These are phyloP conservation scores for Cryptops parisi DNA, from an alignment of 2,888 invertebrate genomes.

Conservation along the genomic window DNA sequence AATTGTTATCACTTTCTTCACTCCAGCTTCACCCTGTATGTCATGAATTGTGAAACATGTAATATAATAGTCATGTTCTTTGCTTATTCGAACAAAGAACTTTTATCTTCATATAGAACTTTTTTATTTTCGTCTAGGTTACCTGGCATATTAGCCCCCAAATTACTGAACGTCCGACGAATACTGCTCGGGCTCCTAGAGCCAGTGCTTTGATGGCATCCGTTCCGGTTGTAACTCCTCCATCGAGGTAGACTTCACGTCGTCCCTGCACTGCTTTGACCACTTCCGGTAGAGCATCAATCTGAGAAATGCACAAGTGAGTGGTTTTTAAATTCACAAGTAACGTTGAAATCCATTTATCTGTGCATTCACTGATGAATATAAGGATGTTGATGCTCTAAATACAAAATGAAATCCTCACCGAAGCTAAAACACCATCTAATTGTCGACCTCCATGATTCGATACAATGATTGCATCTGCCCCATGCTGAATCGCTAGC, in stretches of 20 bases:
- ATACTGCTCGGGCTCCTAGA: slow-evolving; percentile 61
- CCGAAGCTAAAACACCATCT: slow-evolving; percentile 65
- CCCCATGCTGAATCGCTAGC: slow-evolving; percentile 55
- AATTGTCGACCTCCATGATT: slow-evolving; percentile 89
- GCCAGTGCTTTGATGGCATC: slow-evolving; percentile 84
- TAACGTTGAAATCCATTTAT: too few relatives aligned
- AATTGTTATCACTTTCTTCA: slow-evolving; percentile 52
- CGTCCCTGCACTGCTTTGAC: slow-evolving; percentile 50
- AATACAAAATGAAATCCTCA: too few relatives aligned
- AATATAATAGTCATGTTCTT: not conserved
- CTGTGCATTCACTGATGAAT: too few relatives aligned
- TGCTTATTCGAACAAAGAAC: not conserved
- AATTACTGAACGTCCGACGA: slow-evolving; percentile 68
- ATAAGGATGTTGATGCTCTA: too few relatives aligned
- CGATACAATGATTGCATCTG: slow-evolving; percentile 68
- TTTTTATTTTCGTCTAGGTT: not conserved
- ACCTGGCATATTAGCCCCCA: slow-evolving; percentile 61
- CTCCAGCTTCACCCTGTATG: slow-evolving; percentile 64
- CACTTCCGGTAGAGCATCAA: slow-evolving; percentile 49
- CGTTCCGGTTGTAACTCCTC: slow-evolving; percentile 66
- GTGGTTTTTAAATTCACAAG: too few relatives aligned
- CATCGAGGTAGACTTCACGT: slow-evolving; percentile 69
- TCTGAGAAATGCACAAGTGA: slow-evolving; percentile 4
- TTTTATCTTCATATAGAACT: not conserved
- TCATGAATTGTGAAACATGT: too few relatives aligned